These are phyloP conservation scores for Polyommatus icarus DNA, from an alignment of 2,888 invertebrate species.

Conservation along the genomic window DNA sequence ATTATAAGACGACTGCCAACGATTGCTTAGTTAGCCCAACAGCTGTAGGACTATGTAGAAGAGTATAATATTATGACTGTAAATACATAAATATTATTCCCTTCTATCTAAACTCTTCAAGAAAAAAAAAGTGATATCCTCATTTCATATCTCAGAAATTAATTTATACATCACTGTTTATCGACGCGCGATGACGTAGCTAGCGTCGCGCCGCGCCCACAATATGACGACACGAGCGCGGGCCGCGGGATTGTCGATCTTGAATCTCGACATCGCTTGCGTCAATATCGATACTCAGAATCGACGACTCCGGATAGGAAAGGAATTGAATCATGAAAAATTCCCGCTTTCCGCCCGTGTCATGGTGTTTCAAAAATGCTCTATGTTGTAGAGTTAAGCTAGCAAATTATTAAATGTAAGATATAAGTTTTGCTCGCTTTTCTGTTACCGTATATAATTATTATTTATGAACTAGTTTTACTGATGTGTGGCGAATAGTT, in stretches of 20 bases:
- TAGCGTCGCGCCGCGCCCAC: conserved; percentile 38
- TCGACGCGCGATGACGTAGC: conserved; percentile 39
- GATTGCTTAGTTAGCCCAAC: too few relatives aligned
- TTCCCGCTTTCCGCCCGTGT: neutral
- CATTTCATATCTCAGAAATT: neutral
- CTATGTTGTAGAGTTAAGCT: neutral
- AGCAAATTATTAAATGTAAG: too few relatives aligned
- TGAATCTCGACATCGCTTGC: conserved; percentile 4
- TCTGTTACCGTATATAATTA: too few relatives aligned
- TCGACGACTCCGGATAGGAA: conserved; percentile 6
- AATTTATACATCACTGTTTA: neutral
- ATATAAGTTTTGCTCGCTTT: too few relatives aligned
- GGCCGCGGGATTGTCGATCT: neutral
- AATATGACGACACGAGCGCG: neutral
- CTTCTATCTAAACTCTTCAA: too few relatives aligned
- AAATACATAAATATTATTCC: too few relatives aligned
- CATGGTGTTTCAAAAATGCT: neutral
- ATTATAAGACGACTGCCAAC: too few relatives aligned
- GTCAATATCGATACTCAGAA: conserved; percentile 13
- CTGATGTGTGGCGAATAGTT: too few relatives aligned
- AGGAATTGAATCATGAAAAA: conserved; percentile 23
- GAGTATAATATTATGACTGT: too few relatives aligned
- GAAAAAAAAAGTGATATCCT: neutral
- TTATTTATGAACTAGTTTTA: too few relatives aligned
- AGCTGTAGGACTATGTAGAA: too few relatives aligned